Conservation (phyloP, 2,888 invertebrate species). For the Eudasyphora cyanicolor region DNA sequence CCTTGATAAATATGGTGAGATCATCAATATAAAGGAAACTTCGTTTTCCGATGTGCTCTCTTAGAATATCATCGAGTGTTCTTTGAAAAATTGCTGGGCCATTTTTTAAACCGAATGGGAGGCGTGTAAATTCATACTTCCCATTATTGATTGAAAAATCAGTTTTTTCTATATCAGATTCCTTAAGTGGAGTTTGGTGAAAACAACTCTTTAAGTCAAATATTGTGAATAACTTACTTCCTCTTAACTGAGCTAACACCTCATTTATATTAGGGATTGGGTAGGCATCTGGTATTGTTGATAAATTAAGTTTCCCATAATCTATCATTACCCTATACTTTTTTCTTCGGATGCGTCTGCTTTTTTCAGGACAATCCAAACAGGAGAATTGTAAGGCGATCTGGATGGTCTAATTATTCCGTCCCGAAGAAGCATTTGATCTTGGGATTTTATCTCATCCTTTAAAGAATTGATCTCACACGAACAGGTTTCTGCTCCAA, state of each 20-base stretch:
- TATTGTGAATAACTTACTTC: constrained; percentile 14
- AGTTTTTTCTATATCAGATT: constrained; percentile 47
- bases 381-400: constrained; percentile 38
- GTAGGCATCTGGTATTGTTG: constrained; percentile 33
- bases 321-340: constrained; percentile 25
- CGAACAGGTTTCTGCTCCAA: too few relatives aligned
- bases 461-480: too few relatives aligned
- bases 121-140: constrained; percentile 35
- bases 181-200: constrained; percentile 57
- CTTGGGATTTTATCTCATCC: too few relatives aligned
- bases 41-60: constrained; percentile 28
- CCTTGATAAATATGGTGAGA: too few relatives aligned
- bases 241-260: not conserved
- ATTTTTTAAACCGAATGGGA: constrained; percentile 49
- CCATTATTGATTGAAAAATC: constrained; percentile 32
- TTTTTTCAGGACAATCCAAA: constrained; percentile 46
- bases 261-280: constrained; percentile 37
- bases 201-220: constrained; percentile 48
- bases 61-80: constrained; percentile 43
- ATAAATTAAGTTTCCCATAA: constrained; percentile 23
- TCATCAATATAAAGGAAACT: constrained; percentile 12
- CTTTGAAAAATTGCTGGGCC: constrained; percentile 49
- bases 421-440: too few relatives aligned
- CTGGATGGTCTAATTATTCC: constrained; percentile 43
- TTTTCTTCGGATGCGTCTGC: constrained; percentile 28